Evolutionary conservation across 2,113 vertebrate genomes (phyloP).

Genomic region (Alexandromys fortis): DNA sequence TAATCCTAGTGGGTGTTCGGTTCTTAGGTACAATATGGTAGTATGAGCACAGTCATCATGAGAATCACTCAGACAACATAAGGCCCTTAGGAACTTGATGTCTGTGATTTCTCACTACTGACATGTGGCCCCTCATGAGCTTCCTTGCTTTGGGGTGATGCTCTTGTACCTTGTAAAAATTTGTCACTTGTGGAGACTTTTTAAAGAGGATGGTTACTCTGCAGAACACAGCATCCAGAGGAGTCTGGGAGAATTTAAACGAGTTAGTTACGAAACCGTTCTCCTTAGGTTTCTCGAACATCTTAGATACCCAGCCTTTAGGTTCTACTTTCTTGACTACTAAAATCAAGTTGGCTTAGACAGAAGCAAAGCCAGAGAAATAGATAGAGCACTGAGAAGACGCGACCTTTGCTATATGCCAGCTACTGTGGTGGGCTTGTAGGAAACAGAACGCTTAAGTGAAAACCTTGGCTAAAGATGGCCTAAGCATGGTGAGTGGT

Average conservation of each 20-base stretch:
- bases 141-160: background rate
- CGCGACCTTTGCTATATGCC: rapidly evolving
- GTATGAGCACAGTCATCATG: background rate
- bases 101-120: background rate
- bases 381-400: background rate
- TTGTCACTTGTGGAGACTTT: background rate
- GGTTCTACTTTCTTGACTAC: background rate
- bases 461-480: too few species aligned
- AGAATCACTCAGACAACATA: background rate
- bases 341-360: background rate
- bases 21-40: background rate
- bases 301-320: background rate
- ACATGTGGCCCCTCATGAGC: background rate
- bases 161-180: too few species aligned
- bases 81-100: background rate
- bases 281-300: background rate
- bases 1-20: background rate
- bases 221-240: background rate
- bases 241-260: background rate
- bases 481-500: background rate
- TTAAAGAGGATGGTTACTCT: background rate
- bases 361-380: background rate
- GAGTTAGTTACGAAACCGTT: background rate
- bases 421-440: too few species aligned
- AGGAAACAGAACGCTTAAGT: too few species aligned